Conservation (phyloP, 2,113 vertebrate species). For the Psilopogon haemacephalus region DNA sequence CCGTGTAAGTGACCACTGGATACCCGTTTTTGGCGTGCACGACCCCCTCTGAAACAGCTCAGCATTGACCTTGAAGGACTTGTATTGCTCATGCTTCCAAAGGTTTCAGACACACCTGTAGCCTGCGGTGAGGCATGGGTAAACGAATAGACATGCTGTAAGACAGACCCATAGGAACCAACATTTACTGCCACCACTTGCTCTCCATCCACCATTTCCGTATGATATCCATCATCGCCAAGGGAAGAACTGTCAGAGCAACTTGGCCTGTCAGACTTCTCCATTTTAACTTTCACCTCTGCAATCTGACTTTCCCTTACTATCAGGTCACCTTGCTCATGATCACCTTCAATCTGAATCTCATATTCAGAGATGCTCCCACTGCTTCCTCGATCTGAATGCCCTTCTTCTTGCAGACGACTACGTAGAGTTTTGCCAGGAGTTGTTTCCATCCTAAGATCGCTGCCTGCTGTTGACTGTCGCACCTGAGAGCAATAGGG, state of each 20-base stretch:
- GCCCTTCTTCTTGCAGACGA: slow-evolving; percentile 88
- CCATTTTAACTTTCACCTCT: slow-evolving; percentile 93
- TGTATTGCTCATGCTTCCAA: slow-evolving; percentile 87
- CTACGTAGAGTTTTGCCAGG: slow-evolving; percentile 75
- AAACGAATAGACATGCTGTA: slow-evolving; percentile 89
- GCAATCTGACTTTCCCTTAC: slow-evolving; percentile 90
- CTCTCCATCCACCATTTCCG: slow-evolving; percentile 95
- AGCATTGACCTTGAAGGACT: slow-evolving; percentile 93
- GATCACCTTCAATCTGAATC: slow-evolving; percentile 89
- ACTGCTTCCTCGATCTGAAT: slow-evolving; percentile 93
- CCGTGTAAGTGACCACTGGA: slow-evolving; percentile 68
- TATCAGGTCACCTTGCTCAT: slow-evolving; percentile 88
- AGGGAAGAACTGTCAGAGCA: slow-evolving; percentile 96
- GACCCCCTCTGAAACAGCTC: slow-evolving; percentile 89
- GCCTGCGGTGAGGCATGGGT: slow-evolving; percentile 80
- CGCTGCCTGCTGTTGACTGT: slow-evolving; percentile 71
- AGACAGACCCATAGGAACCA: slow-evolving; percentile 90
- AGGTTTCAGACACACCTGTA: slow-evolving; percentile 75
- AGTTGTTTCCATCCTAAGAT: slow-evolving; percentile 79
- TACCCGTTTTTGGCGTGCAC: slow-evolving; percentile 87
- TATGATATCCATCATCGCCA: slow-evolving; percentile 95
- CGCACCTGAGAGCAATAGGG: slow-evolving; percentile 89
- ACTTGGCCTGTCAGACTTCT: slow-evolving; percentile 90
- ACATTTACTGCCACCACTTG: slow-evolving; percentile 94
- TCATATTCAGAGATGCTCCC: slow-evolving; percentile 94